Evolutionary conservation across 2,888 invertebrate genomes (phyloP).

Genomic region (Agonum fuliginosum): DNA sequence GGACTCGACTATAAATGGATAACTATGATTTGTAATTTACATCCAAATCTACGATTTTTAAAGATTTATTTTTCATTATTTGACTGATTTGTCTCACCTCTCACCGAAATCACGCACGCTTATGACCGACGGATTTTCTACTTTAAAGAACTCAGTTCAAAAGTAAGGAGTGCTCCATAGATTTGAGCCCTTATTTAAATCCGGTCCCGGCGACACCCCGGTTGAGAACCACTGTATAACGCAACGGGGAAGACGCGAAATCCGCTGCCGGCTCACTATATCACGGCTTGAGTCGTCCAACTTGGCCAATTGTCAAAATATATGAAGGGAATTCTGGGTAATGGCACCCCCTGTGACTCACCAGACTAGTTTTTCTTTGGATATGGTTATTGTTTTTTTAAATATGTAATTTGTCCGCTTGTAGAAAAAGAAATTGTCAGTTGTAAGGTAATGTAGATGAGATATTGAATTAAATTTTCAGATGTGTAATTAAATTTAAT

Average conservation of each 20-base stretch:
- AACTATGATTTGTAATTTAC: too few relatives aligned
- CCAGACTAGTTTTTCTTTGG: slow-evolving; percentile 34
- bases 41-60: too few relatives aligned
- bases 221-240: too few relatives aligned
- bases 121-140: too few relatives aligned
- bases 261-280: not conserved
- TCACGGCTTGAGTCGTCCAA: slow-evolving; percentile 20
- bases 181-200: too few relatives aligned
- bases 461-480: slow-evolving; percentile 15
- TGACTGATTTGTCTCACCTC: too few relatives aligned
- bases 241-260: slow-evolving; percentile 3
- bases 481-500: not conserved
- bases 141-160: too few relatives aligned
- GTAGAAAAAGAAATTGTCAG: not conserved
- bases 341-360: slow-evolving; percentile 18
- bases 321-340: slow-evolving; percentile 6
- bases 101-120: too few relatives aligned
- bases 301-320: slow-evolving; percentile 52
- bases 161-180: too few relatives aligned
- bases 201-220: too few relatives aligned
- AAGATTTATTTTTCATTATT: too few relatives aligned
- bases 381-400: slow-evolving; percentile 43
- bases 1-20: too few relatives aligned
- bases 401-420: slow-evolving; percentile 11
- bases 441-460: slow-evolving; percentile 7